A percentile compares a stretch with the other conserved stretches of the same genome.
Evolutionary conservation across 2,797 vertebrate species (phyloP).

Genomic region (Scolopax bukidnonensis): DNA sequence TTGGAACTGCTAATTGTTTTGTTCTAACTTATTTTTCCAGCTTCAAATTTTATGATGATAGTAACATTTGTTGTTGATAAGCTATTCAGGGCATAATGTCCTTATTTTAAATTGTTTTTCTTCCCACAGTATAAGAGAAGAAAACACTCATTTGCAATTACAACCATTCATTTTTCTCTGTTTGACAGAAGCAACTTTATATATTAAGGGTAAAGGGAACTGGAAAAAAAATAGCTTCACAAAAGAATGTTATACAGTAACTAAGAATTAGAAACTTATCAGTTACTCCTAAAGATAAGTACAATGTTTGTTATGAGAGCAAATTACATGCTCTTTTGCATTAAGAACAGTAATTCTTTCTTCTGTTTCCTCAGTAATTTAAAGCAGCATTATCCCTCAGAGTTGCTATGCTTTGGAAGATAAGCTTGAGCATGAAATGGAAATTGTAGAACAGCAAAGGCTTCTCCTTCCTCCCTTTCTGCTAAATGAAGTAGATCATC

Average conservation of each 20-base stretch:
- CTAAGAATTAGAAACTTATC: constrained; percentile 8
- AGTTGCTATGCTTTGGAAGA: not conserved
- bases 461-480: not conserved
- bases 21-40: not conserved
- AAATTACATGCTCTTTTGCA: constrained; percentile 10
- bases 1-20: not conserved
- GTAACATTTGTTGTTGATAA: not conserved
- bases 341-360: constrained; percentile 6
- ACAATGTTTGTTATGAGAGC: not conserved
- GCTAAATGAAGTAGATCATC: not conserved
- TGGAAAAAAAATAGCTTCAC: not conserved
- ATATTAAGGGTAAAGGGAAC: not conserved
- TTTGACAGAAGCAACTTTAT: not conserved
- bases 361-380: not conserved
- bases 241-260: not conserved
- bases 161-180: not conserved
- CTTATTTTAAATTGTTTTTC: not conserved
- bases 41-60: not conserved
- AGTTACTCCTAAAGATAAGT: not conserved
- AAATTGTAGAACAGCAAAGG: not conserved
- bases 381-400: not conserved
- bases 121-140: not conserved
- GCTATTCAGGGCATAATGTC: not conserved
- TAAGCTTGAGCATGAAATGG: constrained; percentile 31
- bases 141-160: not conserved